Percentiles rank a stretch among this genome's conserved stretches.
Evolutionary conservation across 2,797 vertebrate species (phyloP).

Genomic region (Pelochelys cantorii): DNA sequence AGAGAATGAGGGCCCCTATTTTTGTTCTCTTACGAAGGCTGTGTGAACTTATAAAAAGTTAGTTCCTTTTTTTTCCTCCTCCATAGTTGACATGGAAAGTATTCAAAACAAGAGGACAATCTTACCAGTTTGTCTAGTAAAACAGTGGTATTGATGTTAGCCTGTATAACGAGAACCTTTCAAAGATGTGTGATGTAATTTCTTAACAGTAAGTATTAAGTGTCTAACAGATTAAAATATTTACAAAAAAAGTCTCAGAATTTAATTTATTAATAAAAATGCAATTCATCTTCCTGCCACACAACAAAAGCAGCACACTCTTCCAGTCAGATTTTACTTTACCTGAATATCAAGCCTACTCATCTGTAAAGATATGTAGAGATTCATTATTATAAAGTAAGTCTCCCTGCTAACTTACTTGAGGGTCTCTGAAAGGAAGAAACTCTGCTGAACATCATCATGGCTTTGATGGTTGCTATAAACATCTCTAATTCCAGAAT

Average conservation of each 20-base stretch:
- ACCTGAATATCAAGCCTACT: not conserved
- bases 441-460: constrained; percentile 98
- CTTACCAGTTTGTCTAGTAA: not conserved
- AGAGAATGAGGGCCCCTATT: not conserved
- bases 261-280: constrained; percentile 14
- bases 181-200: not conserved
- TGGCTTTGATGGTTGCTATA: constrained; percentile 87
- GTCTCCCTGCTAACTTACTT: constrained; percentile 86
- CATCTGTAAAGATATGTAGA: not conserved
- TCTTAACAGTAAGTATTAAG: constrained; percentile 19
- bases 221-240: constrained; percentile 8
- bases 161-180: constrained; percentile 10
- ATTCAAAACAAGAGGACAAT: not conserved
- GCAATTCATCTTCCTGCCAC: not conserved
- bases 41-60: not conserved
- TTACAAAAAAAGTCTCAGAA: not conserved
- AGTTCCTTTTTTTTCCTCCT: not conserved
- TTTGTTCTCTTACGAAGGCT: not conserved
- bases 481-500: constrained; percentile 94
- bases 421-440: constrained; percentile 96
- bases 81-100: not conserved
- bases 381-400: constrained; percentile 2
- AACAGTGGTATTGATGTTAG: constrained; percentile 10
- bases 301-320: not conserved
- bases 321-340: not conserved